These are phyloP conservation scores for Carapus acus DNA, from an alignment of 2,797 vertebrate species.

Conservation along the genomic window DNA sequence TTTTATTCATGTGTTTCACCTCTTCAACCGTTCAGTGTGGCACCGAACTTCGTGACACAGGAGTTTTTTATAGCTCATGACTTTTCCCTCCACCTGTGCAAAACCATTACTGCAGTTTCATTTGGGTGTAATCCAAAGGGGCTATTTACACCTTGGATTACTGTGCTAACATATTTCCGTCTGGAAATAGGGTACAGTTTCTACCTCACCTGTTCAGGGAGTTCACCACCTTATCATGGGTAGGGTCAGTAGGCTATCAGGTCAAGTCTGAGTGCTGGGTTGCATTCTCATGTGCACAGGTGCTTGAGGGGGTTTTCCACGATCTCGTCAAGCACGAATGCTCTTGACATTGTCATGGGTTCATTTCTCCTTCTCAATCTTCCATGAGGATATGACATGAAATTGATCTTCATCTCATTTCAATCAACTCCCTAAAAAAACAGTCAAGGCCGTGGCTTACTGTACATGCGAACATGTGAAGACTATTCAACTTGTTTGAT, in stretches of 20 bases:
- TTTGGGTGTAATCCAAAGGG: constrained; percentile 49
- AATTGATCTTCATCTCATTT: not conserved
- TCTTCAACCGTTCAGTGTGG: constrained; percentile 5
- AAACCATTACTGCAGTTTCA: constrained; percentile 51
- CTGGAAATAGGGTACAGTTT: constrained; percentile 52
- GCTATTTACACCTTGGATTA: constrained; percentile 48
- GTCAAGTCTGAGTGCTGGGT: constrained; percentile 51
- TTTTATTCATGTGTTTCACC: constrained; percentile 9
- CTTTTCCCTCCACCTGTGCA: constrained; percentile 60
- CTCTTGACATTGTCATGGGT: constrained; percentile 10
- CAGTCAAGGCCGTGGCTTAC: not conserved
- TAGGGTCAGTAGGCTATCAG: constrained; percentile 60
- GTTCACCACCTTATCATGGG: constrained; percentile 41
- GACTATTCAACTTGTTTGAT: no score
- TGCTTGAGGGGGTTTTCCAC: constrained; percentile 8
- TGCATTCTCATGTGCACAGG: constrained; percentile 40
- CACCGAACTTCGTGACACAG: constrained; percentile 28
- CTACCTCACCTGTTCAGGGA: constrained; percentile 41
- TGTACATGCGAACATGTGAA: not conserved
- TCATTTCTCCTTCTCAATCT: constrained; percentile 8
- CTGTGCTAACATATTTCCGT: constrained; percentile 30
- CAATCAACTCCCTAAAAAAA: not conserved
- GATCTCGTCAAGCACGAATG: constrained; percentile 10
- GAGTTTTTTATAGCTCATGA: constrained; percentile 44
- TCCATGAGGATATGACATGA: constrained; percentile 4